Evolutionary conservation across 2,888 invertebrate genomes (phyloP), one percentile per base, ranked within the genome.

Genomic region (Melikaiella ostensackeni): DNA sequence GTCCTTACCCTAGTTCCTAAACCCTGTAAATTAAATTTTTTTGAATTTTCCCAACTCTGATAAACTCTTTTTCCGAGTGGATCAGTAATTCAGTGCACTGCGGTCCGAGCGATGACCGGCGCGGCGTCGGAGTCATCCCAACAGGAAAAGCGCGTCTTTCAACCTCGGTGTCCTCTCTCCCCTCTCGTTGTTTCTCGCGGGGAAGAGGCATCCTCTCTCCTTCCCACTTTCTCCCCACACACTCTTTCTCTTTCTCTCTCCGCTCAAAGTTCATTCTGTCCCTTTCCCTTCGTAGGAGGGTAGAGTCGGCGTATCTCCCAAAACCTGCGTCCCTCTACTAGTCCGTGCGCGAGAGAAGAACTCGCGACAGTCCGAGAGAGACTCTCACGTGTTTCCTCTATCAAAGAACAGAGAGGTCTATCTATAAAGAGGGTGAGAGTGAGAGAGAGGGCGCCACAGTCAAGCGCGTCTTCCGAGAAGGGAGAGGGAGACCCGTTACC

Each of bases 401-500:
- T 19, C 75, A 35, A 38, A 73, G 62, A 35, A 63, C 9, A 62
- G 75, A 77, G 66, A 78, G 74, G 62, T 46, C 62, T 42, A 74
- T 57, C 64, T 42, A 66, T 57, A 66, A 59, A 50, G 66, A 38
- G 76, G 35, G 46, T 30, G 70, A 33, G 73, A 19, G 77, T 46
- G 62, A 42, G 74, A 64, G 64, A 73, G 64, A 62, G 79, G 74
- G 75, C 42, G 27, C 27, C 46, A 46, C 46, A 13, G 27, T 13
- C 24, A 24, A 11, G 11, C 46, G 33, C 77, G 74, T 75, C 76
- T 74, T 64, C 66, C 66, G 21, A 61, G 50, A 63, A 74, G 74
- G 73, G 81, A 74, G 75, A 73, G 80, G 64, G 81, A 82, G 80
- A 77, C 75, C 57, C 59, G 85, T 85, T 89, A 86, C 86, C 90